A percentile compares a stretch with the other conserved stretches of the same genome.
Evolutionary conservation across 2,113 vertebrate genomes (phyloP).

Genomic region (Dipodomys ordii): DNA sequence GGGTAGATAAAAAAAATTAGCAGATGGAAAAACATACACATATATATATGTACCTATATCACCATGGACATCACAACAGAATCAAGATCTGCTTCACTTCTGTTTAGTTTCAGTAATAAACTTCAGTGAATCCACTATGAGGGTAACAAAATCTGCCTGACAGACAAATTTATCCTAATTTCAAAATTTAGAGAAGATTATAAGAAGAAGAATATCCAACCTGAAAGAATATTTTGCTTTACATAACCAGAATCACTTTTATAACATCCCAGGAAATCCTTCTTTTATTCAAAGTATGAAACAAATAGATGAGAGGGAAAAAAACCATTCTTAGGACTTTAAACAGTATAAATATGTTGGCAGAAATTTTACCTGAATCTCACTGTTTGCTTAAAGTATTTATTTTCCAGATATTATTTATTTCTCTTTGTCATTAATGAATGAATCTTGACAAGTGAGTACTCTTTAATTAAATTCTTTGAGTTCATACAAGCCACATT

Average conservation of each 20-base stretch:
- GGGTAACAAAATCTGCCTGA: neutral
- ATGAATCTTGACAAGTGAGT: neutral
- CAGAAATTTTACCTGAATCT: neutral
- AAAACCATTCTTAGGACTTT: neutral
- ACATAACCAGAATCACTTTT: slow-evolving; percentile 26
- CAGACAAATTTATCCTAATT: neutral
- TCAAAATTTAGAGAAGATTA: slow-evolving; percentile 7
- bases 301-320: neutral
- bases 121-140: neutral
- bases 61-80: neutral
- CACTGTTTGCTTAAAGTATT: slow-evolving; percentile 11
- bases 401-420: neutral
- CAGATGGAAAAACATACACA: neutral
- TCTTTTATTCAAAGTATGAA: neutral
- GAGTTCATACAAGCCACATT: neutral
- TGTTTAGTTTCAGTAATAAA: neutral
- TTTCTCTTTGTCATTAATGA: neutral
- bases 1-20: neutral
- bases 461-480: neutral
- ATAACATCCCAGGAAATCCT: neutral
- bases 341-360: neutral
- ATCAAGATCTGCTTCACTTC: neutral
- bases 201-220: neutral
- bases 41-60: neutral
- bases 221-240: slow-evolving; percentile 23